phyloP scores from a whole-genome alignment of 2,113 vertebrate species.

The Phrynosoma platyrhinos region DNA sequence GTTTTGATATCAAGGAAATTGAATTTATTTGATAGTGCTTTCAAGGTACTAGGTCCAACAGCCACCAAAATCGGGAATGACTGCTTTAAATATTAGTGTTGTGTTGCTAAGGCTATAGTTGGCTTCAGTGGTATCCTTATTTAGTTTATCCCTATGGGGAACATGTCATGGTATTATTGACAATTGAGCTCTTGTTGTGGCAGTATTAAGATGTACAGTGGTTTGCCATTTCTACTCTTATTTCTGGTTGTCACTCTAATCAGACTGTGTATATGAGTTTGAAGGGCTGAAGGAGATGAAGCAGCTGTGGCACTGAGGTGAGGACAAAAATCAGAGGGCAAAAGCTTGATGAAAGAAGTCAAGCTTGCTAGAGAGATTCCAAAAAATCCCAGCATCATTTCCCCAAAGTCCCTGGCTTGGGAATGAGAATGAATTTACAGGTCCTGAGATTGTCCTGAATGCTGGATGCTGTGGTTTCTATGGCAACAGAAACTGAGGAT shows the following conservation, averaged over 20 bases:
- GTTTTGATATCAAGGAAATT: background rate
- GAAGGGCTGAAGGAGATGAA: background rate
- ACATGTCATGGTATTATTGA: background rate
- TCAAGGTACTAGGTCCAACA: background rate
- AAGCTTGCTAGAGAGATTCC: accelerated
- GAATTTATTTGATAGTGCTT: background rate
- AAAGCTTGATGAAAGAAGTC: background rate
- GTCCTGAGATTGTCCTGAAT: conserved; percentile 37
- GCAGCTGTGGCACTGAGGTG: conserved; percentile 4
- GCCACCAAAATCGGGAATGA: too few species aligned
- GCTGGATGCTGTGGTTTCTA: conserved; percentile 65
- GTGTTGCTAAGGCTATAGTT: background rate
- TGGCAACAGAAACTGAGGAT: conserved; percentile 69
- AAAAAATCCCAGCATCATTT: background rate
- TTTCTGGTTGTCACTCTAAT: background rate
- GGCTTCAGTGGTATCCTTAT: background rate
- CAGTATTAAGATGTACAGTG: background rate
- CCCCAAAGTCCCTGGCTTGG: background rate
- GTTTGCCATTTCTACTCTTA: background rate
- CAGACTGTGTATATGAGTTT: background rate
- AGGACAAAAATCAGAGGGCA: background rate
- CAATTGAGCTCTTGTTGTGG: conserved; percentile 12
- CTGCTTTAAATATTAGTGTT: background rate
- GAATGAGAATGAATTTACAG: conserved; percentile 23
- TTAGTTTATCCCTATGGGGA: background rate